Evolutionary conservation across 2,797 vertebrate species (phyloP), one percentile per base, ranked within the genome.

Genomic region (Protosalanx chinensis): DNA sequence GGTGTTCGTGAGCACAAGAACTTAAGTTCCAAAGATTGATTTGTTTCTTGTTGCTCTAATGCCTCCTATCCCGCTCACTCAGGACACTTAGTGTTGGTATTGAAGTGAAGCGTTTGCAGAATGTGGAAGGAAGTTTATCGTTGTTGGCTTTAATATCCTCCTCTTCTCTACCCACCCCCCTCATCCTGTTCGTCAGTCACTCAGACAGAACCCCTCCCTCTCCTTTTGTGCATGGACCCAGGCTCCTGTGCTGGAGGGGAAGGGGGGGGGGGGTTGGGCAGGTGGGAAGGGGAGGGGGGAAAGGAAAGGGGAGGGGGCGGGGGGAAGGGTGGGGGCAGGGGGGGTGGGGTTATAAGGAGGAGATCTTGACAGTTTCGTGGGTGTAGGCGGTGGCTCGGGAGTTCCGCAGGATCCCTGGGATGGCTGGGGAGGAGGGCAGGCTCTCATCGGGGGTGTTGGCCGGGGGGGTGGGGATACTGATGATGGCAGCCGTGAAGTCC

Each of bases 381-480:
- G 91, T 93, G 85, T 89, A 93, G 84, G 91, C 87, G 20, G 90
- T 88, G 79, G 91, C 87, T 73, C 89, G 93, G 75, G 94, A 94
- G 88, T 95, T 96, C 86, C 93, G 93, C 78, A 96, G 86, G 76
- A 93, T 91, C 66, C 92, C 86, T 0, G 88, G 90, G 35, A 92
- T 81, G 73, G 87, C 88, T 0, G 94, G 94, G 0, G 94, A 94
- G 0, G 93, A 89, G 0, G 91, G 93, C n/a, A 92, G 92, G 83
- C 93, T 95, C 78, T 96, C 95, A 3, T 96, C 95, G 0, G 94
- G 95, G 0, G 93, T 93, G 90, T 96, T 96, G 83, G 93, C 94
- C 0, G 95, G 95, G 5, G 95, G 95, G 0, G 95, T 96, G 6
- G 95, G 95, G 81, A 96, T 96, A 89, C 95, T 96, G 89, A 96